Base-by-base conservation (phyloP, 2,888 invertebrate genomes). In the Morpho helenor region DNA sequence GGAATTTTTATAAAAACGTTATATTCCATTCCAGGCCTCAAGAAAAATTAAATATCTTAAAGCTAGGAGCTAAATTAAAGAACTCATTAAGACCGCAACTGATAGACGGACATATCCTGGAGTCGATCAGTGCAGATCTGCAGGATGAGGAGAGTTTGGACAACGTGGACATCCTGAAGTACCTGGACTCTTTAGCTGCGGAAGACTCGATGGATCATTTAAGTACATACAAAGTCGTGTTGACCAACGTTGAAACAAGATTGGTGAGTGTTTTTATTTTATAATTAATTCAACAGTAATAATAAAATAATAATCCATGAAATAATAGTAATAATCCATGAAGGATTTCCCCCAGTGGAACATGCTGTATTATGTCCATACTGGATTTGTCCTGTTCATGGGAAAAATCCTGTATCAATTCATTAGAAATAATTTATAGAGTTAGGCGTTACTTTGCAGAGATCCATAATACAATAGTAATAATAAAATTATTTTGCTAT, bases 61-160 rank as follows among this genome's bases (percentile, higher is more conserved):
- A 90, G 64, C 83, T 93, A 49, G 85, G 94, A 8, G 93, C 92
- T 66, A 92, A 92, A 73, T 76, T 95, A 9, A 93, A 92, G 76
- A 93, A 93, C 8, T 94, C 93, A 0, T 80, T 94, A 3, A 91
- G 87, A 66, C 69, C 92, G 0, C 91, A 87, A 63, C 83, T 90
- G 5, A 77, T 91, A 31, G 94, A 93, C 69, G 92, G 90, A 0
- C 90, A 87, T 59, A 78, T 84, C 2, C 75, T 77, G 48, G 91
- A 86, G 62, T 76, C 74, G 0, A 77, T 63, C 8, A 51, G 75
- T 45, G 64, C 68, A 0, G 80, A 82, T 0, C 69, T 77, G 0
- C 62, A 71, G 0, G 84, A 83, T 0, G 73, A 62, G 0, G 84
- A 85, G 7, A 73, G 75, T 0, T 70, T 74, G 0, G 91, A 89